Base-by-base conservation (phyloP, 2,888 invertebrate species). In the Ypsolopha sequella region DNA sequence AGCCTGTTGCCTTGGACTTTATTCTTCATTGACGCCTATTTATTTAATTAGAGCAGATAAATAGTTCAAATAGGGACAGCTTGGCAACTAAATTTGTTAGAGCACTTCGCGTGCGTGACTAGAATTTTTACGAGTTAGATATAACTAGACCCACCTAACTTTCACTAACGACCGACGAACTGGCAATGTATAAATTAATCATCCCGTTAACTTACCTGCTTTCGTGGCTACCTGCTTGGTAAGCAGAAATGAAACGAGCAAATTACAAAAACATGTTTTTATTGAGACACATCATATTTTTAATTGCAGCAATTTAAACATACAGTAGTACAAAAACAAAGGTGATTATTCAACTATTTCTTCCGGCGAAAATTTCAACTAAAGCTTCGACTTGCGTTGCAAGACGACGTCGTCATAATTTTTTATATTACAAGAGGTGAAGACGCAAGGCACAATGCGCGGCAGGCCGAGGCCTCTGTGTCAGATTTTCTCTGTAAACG, bases 281-380 rank as follows among this genome's bases (percentile, higher is more conserved):
- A 69, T 80, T 79, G 76, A 66, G 70, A 70, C 57, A 60, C 70
- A 68, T 70, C 66, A 70, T 69, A 65, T 49, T 64, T 76, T 76
- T 76, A 66, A 80, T 76, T 80, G 80, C 82, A 84, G 85, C 78
- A 84, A 82, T 84, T 85, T 82, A 77, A 74, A 78, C 76, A 73
- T 75, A 75, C 74, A 54, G 76, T 81, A 70, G 75, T 78, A 80
- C 63, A 80, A 80, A 80, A 80, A 67, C 72, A 76, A 75, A 43
- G 44, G 60, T 64, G 64, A 68, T 70, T 70, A 70, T 14, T 72
- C 68, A 58, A 74, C 76, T 80, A 80, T 80, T 79, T 81, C 78
- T 76, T 79, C 80, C 76, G 66, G 75, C 65, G 67, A 70, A 66
- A 70, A 70, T 75, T 80, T 80, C 76, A 81, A 84, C 76, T 79